Evolutionary conservation across 2,113 vertebrate species (phyloP), one percentile per base, ranked within the genome.

Genomic region (Muscicapa adusta): DNA sequence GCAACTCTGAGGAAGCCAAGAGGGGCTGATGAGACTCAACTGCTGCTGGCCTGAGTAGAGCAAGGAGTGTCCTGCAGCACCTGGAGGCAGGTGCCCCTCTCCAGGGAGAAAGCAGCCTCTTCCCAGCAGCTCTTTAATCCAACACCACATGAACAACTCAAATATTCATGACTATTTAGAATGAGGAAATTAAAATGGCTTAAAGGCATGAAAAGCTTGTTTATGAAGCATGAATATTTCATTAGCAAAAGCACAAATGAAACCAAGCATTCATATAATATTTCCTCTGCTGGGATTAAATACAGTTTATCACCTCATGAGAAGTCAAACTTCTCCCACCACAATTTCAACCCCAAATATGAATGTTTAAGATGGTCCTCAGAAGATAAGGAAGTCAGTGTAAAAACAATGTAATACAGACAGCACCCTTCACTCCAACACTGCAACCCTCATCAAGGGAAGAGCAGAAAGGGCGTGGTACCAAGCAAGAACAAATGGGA

Each of bases 181-280:
- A 88, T 9, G 17, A 94, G 91, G 73, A 91, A 92, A 96, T 83
- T 73, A 50, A 85, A 91, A 91, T 61, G 23, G 74, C 94, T 91
- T 80, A 47, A 67, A 94, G 94, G 94, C 91, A 94, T 10, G 56
- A 89, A 94, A 88, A 96, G 67, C 51, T 78, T 83, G 75, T 53
- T 93, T 68, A 85, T 80, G 43, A 67, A 90, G 43, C 75, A 83
- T 72, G 40, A 94, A 75, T 83, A 94, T 88, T 95, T 92, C 82
- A 73, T 90, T 57, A 89, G 71, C 40, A 51, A 83, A 90, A 80
- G n/a, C 63, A 91, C 16, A 8, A 79, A 85, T 17, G 76, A 87
- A 95, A 83, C 79, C 71, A 68, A 89, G 67, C 26, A n/a, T 38
- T 88, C 78, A 42, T 43, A 13, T n/a, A 42, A 3, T 31, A 80